These are phyloP conservation scores for Cryptoblepharus egeriae DNA, from an alignment of 2,797 vertebrate species.

Conservation along the genomic window DNA sequence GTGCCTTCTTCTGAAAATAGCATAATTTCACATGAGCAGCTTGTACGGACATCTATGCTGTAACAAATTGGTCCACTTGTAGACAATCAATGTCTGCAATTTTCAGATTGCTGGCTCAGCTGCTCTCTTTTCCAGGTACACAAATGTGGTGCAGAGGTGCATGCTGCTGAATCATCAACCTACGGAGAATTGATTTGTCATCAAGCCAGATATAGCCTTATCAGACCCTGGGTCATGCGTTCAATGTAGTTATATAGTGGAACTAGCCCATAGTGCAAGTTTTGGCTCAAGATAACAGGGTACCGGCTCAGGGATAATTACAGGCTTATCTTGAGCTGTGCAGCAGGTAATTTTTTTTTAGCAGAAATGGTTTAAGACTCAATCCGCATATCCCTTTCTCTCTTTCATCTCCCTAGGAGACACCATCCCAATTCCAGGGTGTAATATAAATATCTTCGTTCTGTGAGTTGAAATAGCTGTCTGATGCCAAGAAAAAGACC, in stretches of 20 bases:
- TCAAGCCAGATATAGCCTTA: neutral
- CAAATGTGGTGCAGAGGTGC: neutral
- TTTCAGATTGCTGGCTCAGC: neutral
- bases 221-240: neutral
- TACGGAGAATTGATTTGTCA: constrained; percentile 4
- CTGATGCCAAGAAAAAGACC: neutral
- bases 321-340: constrained; percentile 23
- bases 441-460: constrained; percentile 4
- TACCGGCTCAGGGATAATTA: constrained; percentile 24
- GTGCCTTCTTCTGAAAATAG: neutral
- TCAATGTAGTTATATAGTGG: neutral
- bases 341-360: constrained; percentile 21
- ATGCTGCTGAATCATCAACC: neutral
- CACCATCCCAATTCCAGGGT: constrained; percentile 4
- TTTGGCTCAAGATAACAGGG: constrained; percentile 3
- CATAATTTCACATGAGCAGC: neutral
- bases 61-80: neutral
- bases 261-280: constrained; percentile 3
- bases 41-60: neutral
- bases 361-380: constrained; percentile 23
- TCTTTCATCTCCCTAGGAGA: constrained; percentile 18
- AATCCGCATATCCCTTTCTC: neutral
- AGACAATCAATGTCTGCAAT: neutral
- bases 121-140: neutral
- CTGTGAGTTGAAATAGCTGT: neutral